Percentiles rank a stretch among this genome's conserved stretches.
Evolutionary conservation across 2,113 vertebrate species (phyloP).

Genomic region (Brienomyrus longianalis): DNA sequence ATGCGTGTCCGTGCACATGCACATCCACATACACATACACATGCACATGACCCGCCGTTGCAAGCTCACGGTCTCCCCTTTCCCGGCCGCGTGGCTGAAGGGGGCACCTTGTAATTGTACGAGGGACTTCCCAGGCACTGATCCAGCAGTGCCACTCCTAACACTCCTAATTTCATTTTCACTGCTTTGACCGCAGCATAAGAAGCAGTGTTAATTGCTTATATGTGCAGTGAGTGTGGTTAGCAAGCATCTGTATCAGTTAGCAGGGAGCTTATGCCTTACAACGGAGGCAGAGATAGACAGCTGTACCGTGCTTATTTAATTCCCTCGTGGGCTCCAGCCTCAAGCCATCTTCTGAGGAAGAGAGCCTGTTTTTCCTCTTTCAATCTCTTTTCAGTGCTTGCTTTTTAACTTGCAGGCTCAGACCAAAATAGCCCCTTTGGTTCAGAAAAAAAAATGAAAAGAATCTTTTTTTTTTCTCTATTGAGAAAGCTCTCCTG

Average conservation of each 20-base stretch:
- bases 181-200: neutral
- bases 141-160: neutral
- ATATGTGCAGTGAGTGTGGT: neutral
- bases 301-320: neutral
- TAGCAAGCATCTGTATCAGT: neutral
- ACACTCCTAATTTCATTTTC: neutral
- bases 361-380: neutral
- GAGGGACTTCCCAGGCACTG: neutral
- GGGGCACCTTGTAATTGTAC: neutral
- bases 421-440: neutral
- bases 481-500: neutral
- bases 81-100: neutral
- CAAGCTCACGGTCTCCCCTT: neutral
- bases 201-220: neutral
- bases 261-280: neutral
- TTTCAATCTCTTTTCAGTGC: neutral
- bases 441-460: neutral
- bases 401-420: slow-evolving; percentile 3
- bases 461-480: neutral
- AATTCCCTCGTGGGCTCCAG: neutral
- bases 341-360: neutral
- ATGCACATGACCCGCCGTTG: neutral
- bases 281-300: neutral
- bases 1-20: neutral
- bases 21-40: neutral